Evolutionary conservation across 2,797 vertebrate species (phyloP).

Genomic region (Euthynnus affinis): DNA sequence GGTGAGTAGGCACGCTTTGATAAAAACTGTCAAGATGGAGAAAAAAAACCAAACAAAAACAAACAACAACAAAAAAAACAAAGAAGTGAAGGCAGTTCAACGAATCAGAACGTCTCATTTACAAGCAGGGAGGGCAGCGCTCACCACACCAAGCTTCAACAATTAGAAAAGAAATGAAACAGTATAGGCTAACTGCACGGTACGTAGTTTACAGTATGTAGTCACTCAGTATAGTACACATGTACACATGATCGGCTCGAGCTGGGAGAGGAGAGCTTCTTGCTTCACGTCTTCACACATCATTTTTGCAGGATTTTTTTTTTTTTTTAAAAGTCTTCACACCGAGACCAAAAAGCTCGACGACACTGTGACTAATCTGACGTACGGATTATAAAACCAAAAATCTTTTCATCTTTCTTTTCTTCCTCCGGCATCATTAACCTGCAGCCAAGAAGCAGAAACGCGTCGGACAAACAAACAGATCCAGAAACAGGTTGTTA

Average conservation of each 20-base stretch:
- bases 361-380: background rate
- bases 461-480: too few species aligned
- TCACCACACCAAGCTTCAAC: slow-evolving; percentile 39
- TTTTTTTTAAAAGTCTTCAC: too few species aligned
- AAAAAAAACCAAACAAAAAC: too few species aligned
- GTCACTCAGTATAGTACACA: slow-evolving; percentile 56
- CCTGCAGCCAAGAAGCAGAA: background rate
- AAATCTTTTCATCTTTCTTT: too few species aligned
- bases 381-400: background rate
- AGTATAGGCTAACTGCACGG: slow-evolving; percentile 21
- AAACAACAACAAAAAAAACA: slow-evolving; percentile 12
- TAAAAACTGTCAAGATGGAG: too few species aligned
- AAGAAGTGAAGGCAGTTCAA: slow-evolving; percentile 56
- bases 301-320: background rate
- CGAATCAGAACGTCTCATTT: slow-evolving; percentile 55
- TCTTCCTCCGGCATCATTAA: background rate
- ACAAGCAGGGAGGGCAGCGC: slow-evolving; percentile 57
- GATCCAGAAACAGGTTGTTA: background rate
- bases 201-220: slow-evolving; percentile 32
- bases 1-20: slow-evolving; percentile 71
- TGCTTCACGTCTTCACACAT: too few species aligned
- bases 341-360: slow-evolving; percentile 29
- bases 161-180: background rate
- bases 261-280: background rate
- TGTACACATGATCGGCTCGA: slow-evolving; percentile 45